Percentiles rank a stretch among this genome's conserved stretches.
Conservation (phyloP, 1,140 invertebrate genomes). For the Formica exsecta region DNA sequence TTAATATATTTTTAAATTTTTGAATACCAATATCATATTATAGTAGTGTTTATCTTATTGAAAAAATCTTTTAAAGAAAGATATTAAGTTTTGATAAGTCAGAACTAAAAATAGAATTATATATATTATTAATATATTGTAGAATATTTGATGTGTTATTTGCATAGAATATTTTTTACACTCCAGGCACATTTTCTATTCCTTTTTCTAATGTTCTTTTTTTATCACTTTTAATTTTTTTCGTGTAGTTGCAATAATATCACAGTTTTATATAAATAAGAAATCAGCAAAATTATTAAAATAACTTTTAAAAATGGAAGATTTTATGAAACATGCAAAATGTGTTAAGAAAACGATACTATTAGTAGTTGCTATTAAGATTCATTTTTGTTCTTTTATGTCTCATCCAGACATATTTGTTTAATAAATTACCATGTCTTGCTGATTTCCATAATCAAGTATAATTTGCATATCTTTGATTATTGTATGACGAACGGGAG, state of each 20-base stretch:
- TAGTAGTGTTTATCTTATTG: too few species aligned
- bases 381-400: neutral
- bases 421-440: slow-evolving; percentile 23
- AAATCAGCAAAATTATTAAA: neutral
- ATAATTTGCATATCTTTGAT: neutral
- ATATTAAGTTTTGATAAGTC: too few species aligned
- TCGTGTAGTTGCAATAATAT: neutral
- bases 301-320: neutral
- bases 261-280: slow-evolving; percentile 3
- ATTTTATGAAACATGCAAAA: neutral
- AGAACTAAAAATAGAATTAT: too few species aligned
- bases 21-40: too few species aligned
- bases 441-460: slow-evolving; percentile 22
- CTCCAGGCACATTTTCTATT: neutral
- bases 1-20: neutral
- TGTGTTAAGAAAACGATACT: neutral
- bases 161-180: too few species aligned
- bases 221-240: neutral
- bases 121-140: too few species aligned
- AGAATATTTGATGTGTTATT: too few species aligned
- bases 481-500: slow-evolving; percentile 24
- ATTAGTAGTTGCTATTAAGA: neutral
- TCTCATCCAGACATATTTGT: slow-evolving; percentile 2
- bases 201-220: neutral
- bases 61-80: too few species aligned